Percentiles rank a stretch among this genome's conserved stretches.
phyloP scores from a whole-genome alignment of 1,140 invertebrate genomes.

The Drosophila arizonae region DNA sequence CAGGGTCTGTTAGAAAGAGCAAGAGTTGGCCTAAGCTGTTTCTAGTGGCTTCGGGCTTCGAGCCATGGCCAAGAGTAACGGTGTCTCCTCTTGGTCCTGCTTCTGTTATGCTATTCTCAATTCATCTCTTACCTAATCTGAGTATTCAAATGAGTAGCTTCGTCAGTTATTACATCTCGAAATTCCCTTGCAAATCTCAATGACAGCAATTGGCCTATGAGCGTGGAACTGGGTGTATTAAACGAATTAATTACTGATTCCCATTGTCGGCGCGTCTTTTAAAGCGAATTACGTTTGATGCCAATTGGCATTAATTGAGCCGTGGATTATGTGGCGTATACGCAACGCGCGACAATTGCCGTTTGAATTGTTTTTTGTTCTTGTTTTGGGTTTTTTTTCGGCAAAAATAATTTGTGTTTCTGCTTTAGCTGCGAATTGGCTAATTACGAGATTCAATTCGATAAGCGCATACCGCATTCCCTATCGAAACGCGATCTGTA shows the following conservation, averaged over 20 bases:
- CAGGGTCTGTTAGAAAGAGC: too few species aligned
- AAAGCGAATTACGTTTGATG: neutral
- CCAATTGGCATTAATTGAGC: neutral
- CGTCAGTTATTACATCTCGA: too few species aligned
- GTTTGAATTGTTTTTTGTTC: neutral
- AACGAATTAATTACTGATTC: neutral
- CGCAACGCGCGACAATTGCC: conserved; percentile 2
- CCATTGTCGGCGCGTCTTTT: neutral
- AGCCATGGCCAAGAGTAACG: too few species aligned
- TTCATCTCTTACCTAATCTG: too few species aligned
- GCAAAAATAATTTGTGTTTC: conserved; percentile 23
- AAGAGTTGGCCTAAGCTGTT: too few species aligned
- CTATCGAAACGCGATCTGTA: neutral
- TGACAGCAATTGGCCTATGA: too few species aligned
- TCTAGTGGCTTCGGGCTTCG: too few species aligned
- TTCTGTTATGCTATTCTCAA: too few species aligned
- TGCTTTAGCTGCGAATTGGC: neutral
- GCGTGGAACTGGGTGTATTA: too few species aligned
- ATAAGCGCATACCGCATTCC: neutral
- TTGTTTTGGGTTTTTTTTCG: neutral
- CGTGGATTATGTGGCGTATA: conserved; percentile 24
- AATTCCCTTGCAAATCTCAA: too few species aligned
- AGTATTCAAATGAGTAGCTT: too few species aligned
- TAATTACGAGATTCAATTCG: neutral
- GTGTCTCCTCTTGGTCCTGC: too few species aligned